Evolutionary conservation across 2,888 invertebrate species (phyloP), one percentile per base, ranked within the genome.

Genomic region (Panorpa germanica): DNA sequence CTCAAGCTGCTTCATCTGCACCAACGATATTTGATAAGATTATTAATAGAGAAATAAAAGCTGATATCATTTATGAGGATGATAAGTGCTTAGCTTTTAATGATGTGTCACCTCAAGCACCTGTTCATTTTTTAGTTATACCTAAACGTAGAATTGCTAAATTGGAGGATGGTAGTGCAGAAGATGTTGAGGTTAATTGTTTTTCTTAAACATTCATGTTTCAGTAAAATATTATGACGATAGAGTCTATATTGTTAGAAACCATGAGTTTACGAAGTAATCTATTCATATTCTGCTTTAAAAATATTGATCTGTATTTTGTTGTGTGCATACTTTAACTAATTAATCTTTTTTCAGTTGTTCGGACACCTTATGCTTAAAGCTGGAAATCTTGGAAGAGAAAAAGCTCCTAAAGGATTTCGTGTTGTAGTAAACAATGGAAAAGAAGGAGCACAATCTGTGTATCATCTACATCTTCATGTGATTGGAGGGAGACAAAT

Each of bases 381-480:
- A 9, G 80, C 80, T 0, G 65, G 64, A 9, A 59, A 64, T 7
- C 57, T 80, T 24, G 80, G 73, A 1, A 54, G 65, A 12, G 55
- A 63, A 38, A 57, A 63, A 5, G 57, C 70, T 1, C 67, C 67
- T 0, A 62, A 68, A 5, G 82, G 82, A 16, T 82, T 73, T 56
- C 55, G 82, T 5, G 46, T 81, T 6, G 71, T 82, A 3, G 65
- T 85, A 28, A 85, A 85, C 57, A 76, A 81, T 49, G 83, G 85
- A 0, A 50, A 58, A 2, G 63, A 82, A 39, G 85, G 82, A 1
- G 71, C 73, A n/a, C 85, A 86, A 49, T 73, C 73, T 5, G 81
- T 85, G 3, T 78, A 71, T 52, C 83, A 86, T 46, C 54, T 86
- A 3, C 86, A 86, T 45, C 45, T 85, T 16, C 85, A 86, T 48